phyloP scores from a whole-genome alignment of 1,140 invertebrate species.

The Lasaia peninsularis region DNA sequence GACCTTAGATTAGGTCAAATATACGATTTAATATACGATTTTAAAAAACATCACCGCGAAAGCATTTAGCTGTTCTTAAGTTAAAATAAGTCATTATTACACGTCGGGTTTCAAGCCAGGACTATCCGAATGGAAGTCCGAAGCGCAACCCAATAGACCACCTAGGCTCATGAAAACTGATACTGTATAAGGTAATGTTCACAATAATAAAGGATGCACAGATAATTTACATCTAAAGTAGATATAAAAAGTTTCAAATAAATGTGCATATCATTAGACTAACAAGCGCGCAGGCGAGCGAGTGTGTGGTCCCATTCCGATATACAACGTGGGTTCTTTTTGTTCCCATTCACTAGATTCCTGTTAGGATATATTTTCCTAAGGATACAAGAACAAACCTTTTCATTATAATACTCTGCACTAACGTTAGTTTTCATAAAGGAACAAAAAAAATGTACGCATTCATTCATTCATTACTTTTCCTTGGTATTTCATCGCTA shows the following conservation, averaged over 20 bases:
- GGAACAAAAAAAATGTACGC: not conserved
- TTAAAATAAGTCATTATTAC: no score
- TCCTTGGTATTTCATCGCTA: not conserved
- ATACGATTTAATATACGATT: no score
- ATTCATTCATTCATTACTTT: not conserved
- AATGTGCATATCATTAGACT: constrained; percentile 74
- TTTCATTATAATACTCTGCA: constrained; percentile 19
- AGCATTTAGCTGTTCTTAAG: no score
- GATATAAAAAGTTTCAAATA: constrained; percentile 45
- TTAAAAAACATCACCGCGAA: no score
- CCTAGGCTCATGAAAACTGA: no score
- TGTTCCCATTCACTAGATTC: constrained; percentile 29
- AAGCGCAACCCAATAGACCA: no score
- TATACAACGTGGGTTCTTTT: constrained; percentile 48
- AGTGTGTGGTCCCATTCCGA: constrained; percentile 65
- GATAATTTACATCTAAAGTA: constrained; percentile 8
- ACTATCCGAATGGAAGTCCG: no score
- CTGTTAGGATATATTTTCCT: constrained; percentile 30
- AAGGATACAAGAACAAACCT: constrained; percentile 18
- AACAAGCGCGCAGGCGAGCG: constrained; percentile 47
- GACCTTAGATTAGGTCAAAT: no score
- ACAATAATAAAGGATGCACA: not conserved
- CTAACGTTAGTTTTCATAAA: constrained; percentile 20
- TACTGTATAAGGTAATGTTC: no score
- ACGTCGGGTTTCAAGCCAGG: no score